Base-by-base conservation (phyloP, 2,113 vertebrate species). In the Edolisoma coerulescens region DNA sequence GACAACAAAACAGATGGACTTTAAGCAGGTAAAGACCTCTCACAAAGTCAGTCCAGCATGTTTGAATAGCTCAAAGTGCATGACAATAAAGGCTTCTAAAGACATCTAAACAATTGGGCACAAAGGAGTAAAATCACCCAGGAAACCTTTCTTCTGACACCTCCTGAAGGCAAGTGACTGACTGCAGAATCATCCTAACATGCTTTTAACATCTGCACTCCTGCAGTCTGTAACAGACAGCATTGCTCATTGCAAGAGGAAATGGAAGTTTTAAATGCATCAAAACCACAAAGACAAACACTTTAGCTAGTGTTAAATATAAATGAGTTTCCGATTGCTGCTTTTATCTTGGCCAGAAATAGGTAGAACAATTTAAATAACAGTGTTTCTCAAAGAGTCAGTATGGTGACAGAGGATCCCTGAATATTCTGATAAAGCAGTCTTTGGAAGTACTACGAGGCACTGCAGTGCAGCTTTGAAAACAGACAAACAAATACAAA, bases 341-440 rank as follows among this genome's bases (percentile, higher is more conserved):
- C 83, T 93, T 95, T 94, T 88, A 92, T 88, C 79, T 88, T 77
- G 47, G 60, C 23, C 52, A 92, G 64, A 61, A 95, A 83, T 35
- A 82, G 47, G 69, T 42, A 83, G 71, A 75, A 90, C 42, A 68
- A 92, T 91, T 94, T 77, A 89, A 94, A 80, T 63, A 76, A 53
- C 53, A 85, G 59, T 37, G 37, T 80, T 95, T 85, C 47, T 87
- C 54, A 44, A 53, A 76, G 42, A 89, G 45, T 53, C 59, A 52
- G 41, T n/a, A n/a, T 12, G 5, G 42, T 41, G 54, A 91, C 50
- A 87, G 28, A 75, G n/a, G 45, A 73, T 56, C 44, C 41, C 69
- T 21, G 23, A 76, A 26, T 60, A 68, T 33, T 80, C 47, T 39
- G 30, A 50, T 69, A 95, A 87, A 53, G 59, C 11, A 20, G 10